Base-by-base conservation (phyloP, 2,797 vertebrate species). In the Micromesistius poutassou region DNA sequence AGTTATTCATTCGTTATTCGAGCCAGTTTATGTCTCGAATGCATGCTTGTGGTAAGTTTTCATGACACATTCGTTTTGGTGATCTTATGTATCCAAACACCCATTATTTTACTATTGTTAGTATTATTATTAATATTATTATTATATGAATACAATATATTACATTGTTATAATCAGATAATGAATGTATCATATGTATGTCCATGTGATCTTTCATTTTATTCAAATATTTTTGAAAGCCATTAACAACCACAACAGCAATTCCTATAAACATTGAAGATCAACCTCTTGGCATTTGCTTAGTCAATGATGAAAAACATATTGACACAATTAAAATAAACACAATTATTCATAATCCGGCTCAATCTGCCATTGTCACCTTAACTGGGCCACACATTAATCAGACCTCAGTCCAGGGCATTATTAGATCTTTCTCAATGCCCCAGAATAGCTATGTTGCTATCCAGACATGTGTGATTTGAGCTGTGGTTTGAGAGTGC, bases 321-420 rank as follows among this genome's bases (percentile, higher is more conserved):
- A 93, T 93, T 91, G 92, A 93, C 90, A 91, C 93, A 91, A 89
- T 92, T 86, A 92, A 92, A 94, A 91, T 89, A 93, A 93, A 94
- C 92, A 91, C 93, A 88, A 84, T 89, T 82, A 84, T 85, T 89
- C 92, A 87, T 92, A 89, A 92, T 92, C 91, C 89, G 83, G 89
- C 85, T 86, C 94, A 93, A 93, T 93, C 91, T 92, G 89, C 91
- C 92, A 92, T 92, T 87, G 89, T 89, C 91, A 90, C 88, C 89
- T 88, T 85, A 88, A 83, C 79, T 84, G 85, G 85, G 84, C 89
- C 90, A 85, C 76, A 87, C 91, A 94, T 94, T 92, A 92, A 94
- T 94, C 92, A 94, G 78, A 82, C 84, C 83, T 84, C 91, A 87
- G 91, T 89, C 88, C 87, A 88, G 79, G 36, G 81, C 77, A 85